These are phyloP conservation scores for Hirtodrosophila trivittata DNA, from an alignment of 2,888 invertebrate species.

Conservation along the genomic window DNA sequence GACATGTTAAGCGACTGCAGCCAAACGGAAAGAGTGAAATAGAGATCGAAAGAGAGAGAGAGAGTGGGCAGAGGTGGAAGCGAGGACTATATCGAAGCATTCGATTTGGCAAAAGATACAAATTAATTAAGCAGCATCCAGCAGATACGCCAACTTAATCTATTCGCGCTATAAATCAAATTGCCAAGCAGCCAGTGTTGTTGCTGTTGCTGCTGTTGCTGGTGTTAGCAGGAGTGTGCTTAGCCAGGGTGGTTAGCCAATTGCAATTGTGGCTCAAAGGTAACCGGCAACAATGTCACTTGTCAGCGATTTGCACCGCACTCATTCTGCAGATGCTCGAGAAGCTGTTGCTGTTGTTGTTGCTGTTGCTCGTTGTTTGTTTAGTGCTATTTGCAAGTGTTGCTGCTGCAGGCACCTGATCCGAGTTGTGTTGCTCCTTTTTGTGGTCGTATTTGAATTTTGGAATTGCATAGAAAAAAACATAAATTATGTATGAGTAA, in stretches of 20 bases:
- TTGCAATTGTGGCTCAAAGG: slow-evolving; percentile 59
- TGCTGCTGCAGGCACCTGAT: slow-evolving; percentile 13
- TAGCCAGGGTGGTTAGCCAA: slow-evolving; percentile 14
- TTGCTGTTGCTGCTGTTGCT: slow-evolving; percentile 27
- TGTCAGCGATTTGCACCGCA: slow-evolving; percentile 48
- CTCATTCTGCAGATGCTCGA: slow-evolving; percentile 6
- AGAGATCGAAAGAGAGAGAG: background rate
- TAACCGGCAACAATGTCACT: slow-evolving; percentile 66
- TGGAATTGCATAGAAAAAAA: slow-evolving; percentile 28
- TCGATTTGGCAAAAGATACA: slow-evolving; percentile 82
- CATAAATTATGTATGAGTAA: slow-evolving; percentile 40
- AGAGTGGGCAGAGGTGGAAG: background rate
- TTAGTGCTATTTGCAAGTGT: slow-evolving; percentile 1
- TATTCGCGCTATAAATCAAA: slow-evolving; percentile 82
- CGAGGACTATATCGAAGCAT: slow-evolving; percentile 53
- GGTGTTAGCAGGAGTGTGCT: slow-evolving; percentile 23
- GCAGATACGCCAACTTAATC: slow-evolving; percentile 82
- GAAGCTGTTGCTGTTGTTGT: background rate
- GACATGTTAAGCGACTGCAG: slow-evolving; percentile 75
- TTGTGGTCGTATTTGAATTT: slow-evolving; percentile 1
- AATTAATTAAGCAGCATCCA: slow-evolving; percentile 82
- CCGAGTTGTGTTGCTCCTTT: slow-evolving; percentile 8
- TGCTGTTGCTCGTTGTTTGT: background rate
- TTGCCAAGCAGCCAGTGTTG: slow-evolving; percentile 51
- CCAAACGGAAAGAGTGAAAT: slow-evolving; percentile 46